Percentiles rank a stretch among this genome's conserved stretches.
phyloP scores from a whole-genome alignment of 2,113 vertebrate genomes.

The Hypanus sabinus region DNA sequence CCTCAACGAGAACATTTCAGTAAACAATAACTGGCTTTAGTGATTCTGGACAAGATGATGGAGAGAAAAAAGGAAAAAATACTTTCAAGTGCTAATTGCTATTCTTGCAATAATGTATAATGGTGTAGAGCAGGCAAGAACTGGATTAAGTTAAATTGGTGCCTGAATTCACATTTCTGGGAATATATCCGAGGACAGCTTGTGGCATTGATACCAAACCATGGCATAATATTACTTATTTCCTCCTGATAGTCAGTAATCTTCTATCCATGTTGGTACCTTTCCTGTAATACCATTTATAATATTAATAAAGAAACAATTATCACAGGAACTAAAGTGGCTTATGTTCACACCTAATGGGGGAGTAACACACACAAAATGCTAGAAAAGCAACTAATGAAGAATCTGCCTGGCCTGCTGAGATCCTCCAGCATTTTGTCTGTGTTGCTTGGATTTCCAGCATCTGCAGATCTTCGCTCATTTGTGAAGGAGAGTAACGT shows the following conservation, averaged over 20 bases:
- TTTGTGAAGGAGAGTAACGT: background rate
- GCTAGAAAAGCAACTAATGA: too few species aligned
- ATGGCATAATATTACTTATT: background rate
- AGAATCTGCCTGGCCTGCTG: too few species aligned
- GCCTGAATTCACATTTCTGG: background rate
- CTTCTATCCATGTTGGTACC: too few species aligned
- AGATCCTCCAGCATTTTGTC: too few species aligned
- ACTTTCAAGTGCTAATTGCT: background rate
- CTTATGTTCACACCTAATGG: background rate
- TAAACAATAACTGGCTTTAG: background rate
- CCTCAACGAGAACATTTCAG: background rate
- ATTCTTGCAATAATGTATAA: background rate
- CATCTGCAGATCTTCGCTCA: too few species aligned
- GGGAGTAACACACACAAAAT: background rate
- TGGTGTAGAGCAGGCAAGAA: background rate
- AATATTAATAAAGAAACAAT: background rate
- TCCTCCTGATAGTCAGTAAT: background rate
- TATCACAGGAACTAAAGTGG: background rate
- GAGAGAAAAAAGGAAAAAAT: background rate
- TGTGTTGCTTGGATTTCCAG: too few species aligned
- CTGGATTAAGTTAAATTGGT: background rate
- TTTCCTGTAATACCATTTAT: too few species aligned
- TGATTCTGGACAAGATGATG: background rate
- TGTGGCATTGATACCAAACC: background rate
- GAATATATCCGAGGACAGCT: background rate